These are phyloP conservation scores for Selene dorsalis DNA, from an alignment of 2,797 vertebrate genomes.

Conservation along the genomic window DNA sequence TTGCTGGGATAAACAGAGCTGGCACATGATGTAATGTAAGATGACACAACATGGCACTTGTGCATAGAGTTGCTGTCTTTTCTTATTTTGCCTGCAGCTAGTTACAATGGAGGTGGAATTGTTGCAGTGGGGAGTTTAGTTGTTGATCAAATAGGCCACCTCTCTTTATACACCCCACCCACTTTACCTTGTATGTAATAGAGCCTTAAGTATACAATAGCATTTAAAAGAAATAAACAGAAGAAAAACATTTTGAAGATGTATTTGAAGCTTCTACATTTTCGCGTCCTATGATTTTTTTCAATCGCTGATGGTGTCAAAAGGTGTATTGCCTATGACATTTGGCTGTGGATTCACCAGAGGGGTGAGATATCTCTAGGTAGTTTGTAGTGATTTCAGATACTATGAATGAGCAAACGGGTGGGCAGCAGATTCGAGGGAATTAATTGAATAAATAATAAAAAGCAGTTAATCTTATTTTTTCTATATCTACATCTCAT, in stretches of 20 bases:
- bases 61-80: conserved; percentile 60
- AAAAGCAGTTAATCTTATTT: conserved; percentile 9
- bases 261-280: neutral
- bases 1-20: conserved; percentile 74
- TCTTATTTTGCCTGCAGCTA: conserved; percentile 69
- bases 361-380: neutral
- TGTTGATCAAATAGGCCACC: conserved; percentile 44
- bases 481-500: neutral
- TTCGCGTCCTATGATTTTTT: neutral
- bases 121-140: conserved; percentile 9
- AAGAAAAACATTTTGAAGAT: too few species aligned
- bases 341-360: neutral
- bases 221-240: too few species aligned
- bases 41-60: conserved; percentile 71
- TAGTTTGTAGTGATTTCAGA: neutral
- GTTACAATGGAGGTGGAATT: conserved; percentile 40
- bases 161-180: conserved; percentile 37
- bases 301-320: neutral
- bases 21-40: conserved; percentile 70
- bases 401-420: neutral
- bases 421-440: neutral
- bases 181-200: neutral
- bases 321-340: neutral
- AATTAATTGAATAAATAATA: conserved; percentile 1
- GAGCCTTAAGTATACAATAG: neutral